phyloP scores from a whole-genome alignment of 2,888 invertebrate genomes.

The Polyploca ridens region DNA sequence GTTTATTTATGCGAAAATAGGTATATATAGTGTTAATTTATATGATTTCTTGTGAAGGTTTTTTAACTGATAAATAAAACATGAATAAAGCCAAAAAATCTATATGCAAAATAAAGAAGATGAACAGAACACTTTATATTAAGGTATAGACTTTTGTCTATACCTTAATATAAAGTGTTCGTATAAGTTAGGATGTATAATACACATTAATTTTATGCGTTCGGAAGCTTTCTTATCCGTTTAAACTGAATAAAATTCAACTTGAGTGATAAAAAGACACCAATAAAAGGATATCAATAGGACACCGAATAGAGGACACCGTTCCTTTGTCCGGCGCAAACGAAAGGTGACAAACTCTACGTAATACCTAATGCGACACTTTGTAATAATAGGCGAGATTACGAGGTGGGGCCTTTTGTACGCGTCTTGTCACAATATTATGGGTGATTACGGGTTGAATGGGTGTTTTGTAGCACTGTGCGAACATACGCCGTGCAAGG shows the following conservation, averaged over 20 bases:
- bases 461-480: not conserved
- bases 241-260: not conserved
- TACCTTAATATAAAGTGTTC: too few species aligned
- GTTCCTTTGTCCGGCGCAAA: slow-evolving; percentile 1
- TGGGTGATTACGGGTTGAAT: slow-evolving; percentile 7
- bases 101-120: too few species aligned
- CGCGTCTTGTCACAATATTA: slow-evolving; percentile 7
- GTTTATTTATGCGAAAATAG: too few species aligned
- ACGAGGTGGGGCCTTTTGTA: slow-evolving; percentile 3
- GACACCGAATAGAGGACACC: not conserved
- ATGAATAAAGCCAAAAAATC: not conserved
- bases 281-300: slow-evolving; percentile 1
- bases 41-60: too few species aligned
- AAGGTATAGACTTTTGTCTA: too few species aligned
- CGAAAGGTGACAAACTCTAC: slow-evolving; percentile 3
- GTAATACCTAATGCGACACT: slow-evolving; percentile 2
- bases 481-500: slow-evolving; percentile 7
- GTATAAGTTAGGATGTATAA: too few species aligned
- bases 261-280: not conserved
- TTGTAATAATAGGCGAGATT: slow-evolving; percentile 2
- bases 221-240: not conserved
- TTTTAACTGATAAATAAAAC: not conserved
- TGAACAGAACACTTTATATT: too few species aligned
- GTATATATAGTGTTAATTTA: too few species aligned
- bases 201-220: not conserved